Percentiles rank a stretch among this genome's conserved stretches.
Evolutionary conservation across 2,797 vertebrate genomes (phyloP).

Genomic region (Poeciliopsis paucimaculata): DNA sequence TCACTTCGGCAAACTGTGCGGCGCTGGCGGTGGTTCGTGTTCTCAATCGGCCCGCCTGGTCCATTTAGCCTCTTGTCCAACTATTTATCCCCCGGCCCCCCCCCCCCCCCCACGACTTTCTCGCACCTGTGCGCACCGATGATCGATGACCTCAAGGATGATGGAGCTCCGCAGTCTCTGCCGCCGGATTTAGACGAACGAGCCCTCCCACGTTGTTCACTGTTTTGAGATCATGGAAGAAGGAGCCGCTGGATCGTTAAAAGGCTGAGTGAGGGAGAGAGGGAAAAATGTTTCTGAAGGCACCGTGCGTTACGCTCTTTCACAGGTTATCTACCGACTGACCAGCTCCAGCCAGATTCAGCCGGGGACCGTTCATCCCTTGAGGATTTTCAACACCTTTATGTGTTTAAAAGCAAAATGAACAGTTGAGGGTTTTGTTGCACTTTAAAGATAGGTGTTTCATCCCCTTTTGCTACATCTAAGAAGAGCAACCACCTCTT

Average conservation of each 20-base stretch:
- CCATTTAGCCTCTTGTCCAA: conserved; percentile 5
- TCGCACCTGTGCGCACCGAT: conserved; percentile 38
- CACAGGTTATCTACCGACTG: conserved; percentile 37
- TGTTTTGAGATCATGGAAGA: conserved; percentile 25
- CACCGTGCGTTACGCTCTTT: conserved; percentile 38
- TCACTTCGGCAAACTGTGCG: too few species aligned
- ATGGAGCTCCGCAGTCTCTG: conserved; percentile 16
- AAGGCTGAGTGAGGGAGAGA: conserved; percentile 41
- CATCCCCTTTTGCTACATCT: conserved; percentile 10
- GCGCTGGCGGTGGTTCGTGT: too few species aligned
- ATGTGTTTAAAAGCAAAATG: conserved; percentile 26
- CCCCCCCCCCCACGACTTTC: too few species aligned
- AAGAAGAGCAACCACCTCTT: conserved; percentile 40
- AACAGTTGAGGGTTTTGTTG: conserved; percentile 38
- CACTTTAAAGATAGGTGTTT: conserved; percentile 35
- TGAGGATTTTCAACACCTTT: conserved; percentile 30
- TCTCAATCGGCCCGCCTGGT: too few species aligned
- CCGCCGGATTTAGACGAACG: conserved; percentile 9
- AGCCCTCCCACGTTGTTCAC: conserved; percentile 4
- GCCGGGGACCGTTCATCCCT: conserved; percentile 1
- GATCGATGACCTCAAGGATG: conserved; percentile 20
- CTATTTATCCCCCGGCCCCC: too few species aligned
- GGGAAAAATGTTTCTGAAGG: conserved; percentile 43
- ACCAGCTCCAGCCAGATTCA: conserved; percentile 42
- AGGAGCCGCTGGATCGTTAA: conserved; percentile 59